phyloP scores from a whole-genome alignment of 35 echinoderm and acorn worm genomes.

The Chiridota heheva region DNA sequence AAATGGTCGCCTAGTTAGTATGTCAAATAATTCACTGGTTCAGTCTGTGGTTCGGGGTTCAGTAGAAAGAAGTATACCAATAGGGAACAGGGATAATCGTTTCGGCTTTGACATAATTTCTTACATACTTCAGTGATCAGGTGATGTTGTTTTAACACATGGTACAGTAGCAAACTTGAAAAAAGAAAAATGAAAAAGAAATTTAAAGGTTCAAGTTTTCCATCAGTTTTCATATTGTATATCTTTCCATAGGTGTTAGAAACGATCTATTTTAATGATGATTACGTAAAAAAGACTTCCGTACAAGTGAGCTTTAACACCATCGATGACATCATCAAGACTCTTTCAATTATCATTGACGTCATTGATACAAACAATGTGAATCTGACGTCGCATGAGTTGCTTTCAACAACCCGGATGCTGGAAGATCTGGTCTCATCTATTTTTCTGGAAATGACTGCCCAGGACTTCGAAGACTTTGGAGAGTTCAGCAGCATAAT shows the following conservation, averaged over 20 bases:
- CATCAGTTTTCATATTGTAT: no score
- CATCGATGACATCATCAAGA: constrained; percentile 11
- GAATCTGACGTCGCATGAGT: constrained; percentile 3
- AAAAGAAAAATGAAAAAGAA: no score
- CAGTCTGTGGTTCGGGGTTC: no score
- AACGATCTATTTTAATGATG: not conserved
- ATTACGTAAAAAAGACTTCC: constrained; percentile 4
- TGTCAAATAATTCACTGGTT: no score
- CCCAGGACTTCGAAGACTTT: constrained; percentile 27
- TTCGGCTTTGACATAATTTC: no score
- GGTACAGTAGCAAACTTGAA: no score
- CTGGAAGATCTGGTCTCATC: constrained; percentile 2
- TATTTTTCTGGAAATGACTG: constrained; percentile 31
- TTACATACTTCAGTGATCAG: no score
- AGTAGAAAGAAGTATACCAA: no score
- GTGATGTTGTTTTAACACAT: no score
- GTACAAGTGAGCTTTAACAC: not conserved
- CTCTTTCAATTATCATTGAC: constrained; percentile 24
- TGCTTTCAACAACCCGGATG: constrained; percentile 21
- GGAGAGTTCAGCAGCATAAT: constrained; percentile 23
- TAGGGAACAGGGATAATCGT: no score
- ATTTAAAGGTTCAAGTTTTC: no score
- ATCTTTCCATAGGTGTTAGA: constrained; percentile 26
- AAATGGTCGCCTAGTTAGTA: no score
- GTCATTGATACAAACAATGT: constrained; percentile 5